Percentiles rank a stretch among this genome's conserved stretches.
Conservation (phyloP, 1,140 invertebrate species). For the Glossosoma conforme region DNA sequence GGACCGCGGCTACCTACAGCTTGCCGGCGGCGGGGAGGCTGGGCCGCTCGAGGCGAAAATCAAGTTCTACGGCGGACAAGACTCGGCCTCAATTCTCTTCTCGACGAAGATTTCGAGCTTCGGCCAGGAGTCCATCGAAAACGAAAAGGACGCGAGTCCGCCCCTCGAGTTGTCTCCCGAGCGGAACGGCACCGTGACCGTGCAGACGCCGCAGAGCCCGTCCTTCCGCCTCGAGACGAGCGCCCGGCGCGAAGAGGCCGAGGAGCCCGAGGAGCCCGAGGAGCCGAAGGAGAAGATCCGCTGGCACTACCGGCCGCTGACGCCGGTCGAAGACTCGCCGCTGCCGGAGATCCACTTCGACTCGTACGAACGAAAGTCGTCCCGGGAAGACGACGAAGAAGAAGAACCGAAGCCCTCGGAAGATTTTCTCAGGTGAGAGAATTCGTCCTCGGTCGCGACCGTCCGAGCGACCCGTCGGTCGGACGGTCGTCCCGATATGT, state of each 20-base stretch:
- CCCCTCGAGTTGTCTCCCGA: conserved; percentile 11
- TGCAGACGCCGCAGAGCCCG: conserved; percentile 29
- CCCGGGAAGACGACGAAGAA: conserved; percentile 36
- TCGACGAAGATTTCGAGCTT: conserved; percentile 51
- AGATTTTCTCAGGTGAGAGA: conserved; percentile 49
- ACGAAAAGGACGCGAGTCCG: conserved; percentile 18
- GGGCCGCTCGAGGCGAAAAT: conserved; percentile 39
- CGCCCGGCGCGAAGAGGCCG: conserved; percentile 9
- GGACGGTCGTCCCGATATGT: no score
- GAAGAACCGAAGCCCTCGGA: conserved; percentile 39
- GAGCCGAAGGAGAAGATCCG: conserved; percentile 39
- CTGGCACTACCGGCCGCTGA: conserved; percentile 44
- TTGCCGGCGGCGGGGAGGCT: conserved; percentile 42
- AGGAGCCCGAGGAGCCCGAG: conserved; percentile 29
- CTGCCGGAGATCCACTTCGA: conserved; percentile 49
- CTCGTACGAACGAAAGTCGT: conserved; percentile 39
- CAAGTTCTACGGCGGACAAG: conserved; percentile 40
- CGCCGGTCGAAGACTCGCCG: conserved; percentile 32
- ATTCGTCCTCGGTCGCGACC: background rate
- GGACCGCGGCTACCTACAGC: conserved; percentile 44
- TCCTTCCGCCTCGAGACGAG: conserved; percentile 35
- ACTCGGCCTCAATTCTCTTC: conserved; percentile 45
- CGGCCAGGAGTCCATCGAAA: conserved; percentile 45
- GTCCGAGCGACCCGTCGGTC: conserved; percentile 1
- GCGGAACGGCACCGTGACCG: conserved; percentile 37